Evolutionary conservation across 1,140 invertebrate genomes (phyloP).

Genomic region (Dendrolimus kikuchii): DNA sequence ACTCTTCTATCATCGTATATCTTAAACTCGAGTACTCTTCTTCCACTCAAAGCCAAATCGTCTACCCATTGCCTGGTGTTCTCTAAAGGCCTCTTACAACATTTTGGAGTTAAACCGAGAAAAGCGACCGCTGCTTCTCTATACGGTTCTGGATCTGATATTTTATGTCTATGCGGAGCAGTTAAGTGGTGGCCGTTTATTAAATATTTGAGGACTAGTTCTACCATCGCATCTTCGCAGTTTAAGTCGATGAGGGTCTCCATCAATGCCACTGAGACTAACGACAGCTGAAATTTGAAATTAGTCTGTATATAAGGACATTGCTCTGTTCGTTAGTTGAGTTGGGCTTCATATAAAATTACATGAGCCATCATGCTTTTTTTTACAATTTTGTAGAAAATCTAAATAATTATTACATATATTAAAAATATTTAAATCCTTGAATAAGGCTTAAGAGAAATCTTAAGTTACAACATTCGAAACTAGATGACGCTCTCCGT

Average conservation of each 20-base stretch:
- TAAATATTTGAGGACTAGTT: conserved; percentile 90
- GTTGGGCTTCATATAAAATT: no score
- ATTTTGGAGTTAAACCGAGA: conserved; percentile 79
- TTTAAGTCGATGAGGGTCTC: conserved; percentile 93
- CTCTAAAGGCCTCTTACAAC: conserved; percentile 40
- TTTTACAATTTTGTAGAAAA: no score
- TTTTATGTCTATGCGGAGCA: conserved; percentile 76
- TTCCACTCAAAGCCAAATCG: conserved; percentile 41
- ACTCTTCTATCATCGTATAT: conserved; percentile 35
- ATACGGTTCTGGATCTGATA: conserved; percentile 86
- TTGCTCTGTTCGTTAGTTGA: neutral
- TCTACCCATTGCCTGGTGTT: conserved; percentile 50
- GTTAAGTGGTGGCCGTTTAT: conserved; percentile 93
- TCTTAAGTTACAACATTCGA: no score
- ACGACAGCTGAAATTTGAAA: conserved; percentile 79
- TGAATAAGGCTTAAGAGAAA: no score
- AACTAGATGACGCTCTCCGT: no score
- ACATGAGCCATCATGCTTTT: no score
- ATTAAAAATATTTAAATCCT: no score
- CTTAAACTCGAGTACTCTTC: conserved; percentile 47
- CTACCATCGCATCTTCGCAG: conserved; percentile 98
- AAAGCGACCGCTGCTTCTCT: conserved; percentile 89
- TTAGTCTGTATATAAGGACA: neutral
- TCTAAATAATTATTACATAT: no score
- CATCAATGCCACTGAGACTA: conserved; percentile 92